These are phyloP conservation scores for Morpho helenor DNA, from an alignment of 2,888 invertebrate genomes.

Conservation along the genomic window DNA sequence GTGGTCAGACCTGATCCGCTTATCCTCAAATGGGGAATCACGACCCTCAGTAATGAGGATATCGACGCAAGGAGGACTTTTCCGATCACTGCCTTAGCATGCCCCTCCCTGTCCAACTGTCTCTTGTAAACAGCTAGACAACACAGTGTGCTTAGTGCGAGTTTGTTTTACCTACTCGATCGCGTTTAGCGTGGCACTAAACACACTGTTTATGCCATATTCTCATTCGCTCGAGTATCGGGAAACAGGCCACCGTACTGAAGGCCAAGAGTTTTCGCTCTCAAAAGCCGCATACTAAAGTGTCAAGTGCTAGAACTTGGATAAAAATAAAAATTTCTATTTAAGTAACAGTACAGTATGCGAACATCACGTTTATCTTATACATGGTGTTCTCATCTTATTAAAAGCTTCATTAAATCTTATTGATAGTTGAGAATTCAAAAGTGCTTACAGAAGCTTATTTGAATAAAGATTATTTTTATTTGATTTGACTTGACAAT, in stretches of 20 bases:
- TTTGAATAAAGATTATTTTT: too few relatives aligned
- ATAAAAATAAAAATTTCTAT: conserved; percentile 15
- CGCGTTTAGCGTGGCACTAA: too few relatives aligned
- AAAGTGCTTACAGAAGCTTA: too few relatives aligned
- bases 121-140: conserved; percentile 2
- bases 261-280: conserved; percentile 14
- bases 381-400: too few relatives aligned
- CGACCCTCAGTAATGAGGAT: too few relatives aligned
- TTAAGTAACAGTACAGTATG: conserved; percentile 2
- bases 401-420: too few relatives aligned
- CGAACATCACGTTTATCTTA: too few relatives aligned
- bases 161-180: too few relatives aligned
- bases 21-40: too few relatives aligned
- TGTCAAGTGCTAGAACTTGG: conserved; percentile 15
- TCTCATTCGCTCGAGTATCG: not conserved
- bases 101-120: not conserved
- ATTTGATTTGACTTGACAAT: too few relatives aligned
- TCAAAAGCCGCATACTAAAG: conserved; percentile 7
- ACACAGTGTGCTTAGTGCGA: not conserved
- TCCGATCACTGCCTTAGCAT: not conserved
- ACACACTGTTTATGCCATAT: conserved; percentile 4
- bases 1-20: too few relatives aligned
- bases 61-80: not conserved
- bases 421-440: too few relatives aligned
- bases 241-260: not conserved